Conservation (phyloP, 2,888 invertebrate genomes). For the Smittia aterrima region DNA sequence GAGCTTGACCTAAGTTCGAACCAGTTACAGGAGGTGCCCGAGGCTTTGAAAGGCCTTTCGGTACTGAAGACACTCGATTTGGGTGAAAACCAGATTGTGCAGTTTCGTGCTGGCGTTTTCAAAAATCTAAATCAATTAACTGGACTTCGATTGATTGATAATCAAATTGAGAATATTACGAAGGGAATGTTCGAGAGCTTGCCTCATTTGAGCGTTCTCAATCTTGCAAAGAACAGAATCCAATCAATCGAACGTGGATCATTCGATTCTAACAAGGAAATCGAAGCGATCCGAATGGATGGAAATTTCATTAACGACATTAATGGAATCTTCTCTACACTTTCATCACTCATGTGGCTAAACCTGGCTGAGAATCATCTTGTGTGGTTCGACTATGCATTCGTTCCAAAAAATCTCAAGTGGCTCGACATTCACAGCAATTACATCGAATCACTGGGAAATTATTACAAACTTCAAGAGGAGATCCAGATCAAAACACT, state of each 20-base stretch:
- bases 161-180: constrained; percentile 80
- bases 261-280: constrained; percentile 74
- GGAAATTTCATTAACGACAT: constrained; percentile 85
- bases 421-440: constrained; percentile 90
- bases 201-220: constrained; percentile 79
- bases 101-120: constrained; percentile 80
- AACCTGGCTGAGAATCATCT: constrained; percentile 89
- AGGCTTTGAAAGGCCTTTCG: constrained; percentile 75
- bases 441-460: constrained; percentile 81
- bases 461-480: constrained; percentile 83
- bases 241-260: constrained; percentile 80
- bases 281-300: constrained; percentile 84
- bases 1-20: constrained; percentile 87
- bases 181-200: constrained; percentile 85
- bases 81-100: constrained; percentile 85
- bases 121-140: constrained; percentile 82
- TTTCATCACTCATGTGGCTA: constrained; percentile 80
- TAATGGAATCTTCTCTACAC: constrained; percentile 82
- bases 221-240: constrained; percentile 86
- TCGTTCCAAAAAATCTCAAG: constrained; percentile 83
- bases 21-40: constrained; percentile 76
- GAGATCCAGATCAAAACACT: constrained; percentile 78
- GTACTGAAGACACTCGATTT: constrained; percentile 85
- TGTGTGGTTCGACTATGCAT: constrained; percentile 91
- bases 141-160: constrained; percentile 83